Percentiles rank a stretch among this genome's conserved stretches.
These are phyloP conservation scores for Luperina nickerlii DNA, from an alignment of 2,888 invertebrate species.

Conservation along the genomic window DNA sequence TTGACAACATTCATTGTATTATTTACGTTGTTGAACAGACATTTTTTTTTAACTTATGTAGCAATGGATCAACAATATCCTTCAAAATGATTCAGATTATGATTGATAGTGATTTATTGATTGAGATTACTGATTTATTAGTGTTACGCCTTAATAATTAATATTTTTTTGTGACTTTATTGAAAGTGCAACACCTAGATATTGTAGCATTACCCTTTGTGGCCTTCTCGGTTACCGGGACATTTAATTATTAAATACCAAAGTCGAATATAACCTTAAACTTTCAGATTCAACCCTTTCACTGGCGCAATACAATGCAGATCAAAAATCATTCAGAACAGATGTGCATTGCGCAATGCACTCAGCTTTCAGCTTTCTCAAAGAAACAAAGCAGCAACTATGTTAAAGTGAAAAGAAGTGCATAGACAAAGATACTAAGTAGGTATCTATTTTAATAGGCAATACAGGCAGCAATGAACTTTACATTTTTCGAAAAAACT, in stretches of 20 bases:
- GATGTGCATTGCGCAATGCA: constrained; percentile 32
- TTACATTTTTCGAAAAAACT: neutral
- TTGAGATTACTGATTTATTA: neutral
- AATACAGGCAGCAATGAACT: neutral
- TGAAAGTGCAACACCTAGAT: neutral
- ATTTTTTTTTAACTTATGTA: no score
- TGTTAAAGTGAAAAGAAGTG: constrained; percentile 15
- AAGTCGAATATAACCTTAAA: constrained; percentile 8
- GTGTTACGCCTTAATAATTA: neutral
- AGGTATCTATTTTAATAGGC: neutral
- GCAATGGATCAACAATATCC: no score
- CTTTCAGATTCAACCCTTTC: constrained; percentile 18
- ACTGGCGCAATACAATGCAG: constrained; percentile 12
- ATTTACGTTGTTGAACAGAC: no score
- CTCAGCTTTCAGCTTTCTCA: constrained; percentile 32
- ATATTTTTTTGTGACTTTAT: neutral
- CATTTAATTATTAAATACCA: constrained; percentile 11
- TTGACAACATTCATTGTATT: no score
- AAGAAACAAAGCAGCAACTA: constrained; percentile 25
- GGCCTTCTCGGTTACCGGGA: neutral
- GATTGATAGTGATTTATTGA: neutral
- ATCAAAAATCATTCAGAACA: constrained; percentile 22
- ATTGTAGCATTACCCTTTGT: neutral
- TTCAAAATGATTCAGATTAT: no score
- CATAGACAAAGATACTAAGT: neutral